These are phyloP conservation scores for Oryzias sinensis DNA, from an alignment of 2,797 vertebrate genomes.

Conservation along the genomic window DNA sequence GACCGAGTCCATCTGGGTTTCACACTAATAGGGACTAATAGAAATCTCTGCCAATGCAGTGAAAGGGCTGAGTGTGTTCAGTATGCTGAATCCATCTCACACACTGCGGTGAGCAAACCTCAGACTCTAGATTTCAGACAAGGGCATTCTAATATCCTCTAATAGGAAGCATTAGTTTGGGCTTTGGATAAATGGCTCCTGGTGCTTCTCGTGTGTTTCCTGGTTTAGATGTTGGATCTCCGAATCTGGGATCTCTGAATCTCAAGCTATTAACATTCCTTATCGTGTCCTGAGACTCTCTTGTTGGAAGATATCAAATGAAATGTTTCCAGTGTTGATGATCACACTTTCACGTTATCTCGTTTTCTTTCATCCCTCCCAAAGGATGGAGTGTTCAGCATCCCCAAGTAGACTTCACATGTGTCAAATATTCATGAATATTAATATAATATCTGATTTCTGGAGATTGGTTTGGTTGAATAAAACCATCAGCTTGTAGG, in stretches of 20 bases:
- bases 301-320: constrained; percentile 19
- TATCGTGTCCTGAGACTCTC: too few species aligned
- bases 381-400: constrained; percentile 27
- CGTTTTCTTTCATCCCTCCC: constrained; percentile 6
- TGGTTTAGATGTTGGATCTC: constrained; percentile 1
- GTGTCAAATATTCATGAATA: constrained; percentile 59
- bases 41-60: constrained; percentile 28
- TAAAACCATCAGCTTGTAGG: constrained; percentile 44
- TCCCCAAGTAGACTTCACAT: constrained; percentile 25
- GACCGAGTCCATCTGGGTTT: constrained; percentile 52
- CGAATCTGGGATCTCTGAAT: too few species aligned
- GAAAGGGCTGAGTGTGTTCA: constrained; percentile 17
- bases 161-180: constrained; percentile 39
- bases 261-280: too few species aligned
- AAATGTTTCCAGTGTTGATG: constrained; percentile 34
- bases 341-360: constrained; percentile 28
- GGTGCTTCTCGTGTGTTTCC: constrained; percentile 29
- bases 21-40: constrained; percentile 55
- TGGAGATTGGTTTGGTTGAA: constrained; percentile 32
- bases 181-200: constrained; percentile 23
- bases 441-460: constrained; percentile 50
- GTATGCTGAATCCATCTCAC: constrained; percentile 34
- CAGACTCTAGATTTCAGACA: constrained; percentile 30
- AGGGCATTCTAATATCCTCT: constrained; percentile 34
- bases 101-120: constrained; percentile 12